Evolutionary conservation across 2,113 vertebrate genomes (phyloP).

Genomic region (Corvus cornix): DNA sequence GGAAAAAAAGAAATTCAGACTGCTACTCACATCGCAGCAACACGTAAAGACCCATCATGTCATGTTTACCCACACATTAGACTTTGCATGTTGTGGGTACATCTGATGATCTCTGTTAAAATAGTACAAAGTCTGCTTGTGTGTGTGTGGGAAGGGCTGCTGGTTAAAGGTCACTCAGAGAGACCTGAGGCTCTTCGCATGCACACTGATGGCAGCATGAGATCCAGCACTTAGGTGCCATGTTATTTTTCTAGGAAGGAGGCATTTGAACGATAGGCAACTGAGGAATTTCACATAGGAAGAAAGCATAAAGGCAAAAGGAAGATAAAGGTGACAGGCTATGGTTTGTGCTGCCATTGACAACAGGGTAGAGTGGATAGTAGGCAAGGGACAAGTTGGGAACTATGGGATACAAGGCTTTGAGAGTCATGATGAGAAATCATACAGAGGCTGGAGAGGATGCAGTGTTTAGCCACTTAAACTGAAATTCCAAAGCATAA

Average conservation of each 20-base stretch:
- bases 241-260: background rate
- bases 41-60: background rate
- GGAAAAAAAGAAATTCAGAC: background rate
- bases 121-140: background rate
- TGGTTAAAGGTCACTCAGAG: background rate
- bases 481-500: background rate
- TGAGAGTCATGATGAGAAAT: background rate
- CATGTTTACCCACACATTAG: background rate
- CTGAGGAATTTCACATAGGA: background rate
- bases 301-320: background rate
- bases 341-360: background rate
- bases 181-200: background rate
- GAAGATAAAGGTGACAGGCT: background rate
- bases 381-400: background rate
- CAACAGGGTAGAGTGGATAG: background rate
- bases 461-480: background rate
- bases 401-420: background rate
- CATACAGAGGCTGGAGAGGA: background rate
- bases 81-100: background rate
- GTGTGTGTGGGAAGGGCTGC: background rate
- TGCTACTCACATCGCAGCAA: background rate
- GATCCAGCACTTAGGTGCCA: background rate
- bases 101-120: background rate
- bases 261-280: rapidly evolving
- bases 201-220: background rate